phyloP scores from a whole-genome alignment of 2,113 vertebrate genomes.

The Arvicanthis niloticus region DNA sequence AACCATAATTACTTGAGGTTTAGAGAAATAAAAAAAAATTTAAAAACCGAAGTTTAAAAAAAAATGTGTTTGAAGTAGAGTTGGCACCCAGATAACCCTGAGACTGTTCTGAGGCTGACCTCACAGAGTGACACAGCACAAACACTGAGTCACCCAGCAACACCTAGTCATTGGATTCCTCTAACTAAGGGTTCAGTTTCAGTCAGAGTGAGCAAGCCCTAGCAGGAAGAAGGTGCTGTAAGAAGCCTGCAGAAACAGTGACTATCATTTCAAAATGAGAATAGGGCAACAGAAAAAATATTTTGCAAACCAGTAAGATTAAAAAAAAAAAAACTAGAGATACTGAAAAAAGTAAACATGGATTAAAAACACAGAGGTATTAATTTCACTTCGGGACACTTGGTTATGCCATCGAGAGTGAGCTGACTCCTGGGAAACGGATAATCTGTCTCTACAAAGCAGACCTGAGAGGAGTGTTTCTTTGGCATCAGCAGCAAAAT shows the following conservation, averaged over 20 bases:
- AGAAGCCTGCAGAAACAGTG: slow-evolving; percentile 24
- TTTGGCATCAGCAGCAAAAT: not conserved
- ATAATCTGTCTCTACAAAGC: not conserved
- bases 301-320: not conserved
- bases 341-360: not conserved
- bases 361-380: slow-evolving; percentile 41
- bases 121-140: slow-evolving; percentile 44
- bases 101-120: slow-evolving; percentile 45
- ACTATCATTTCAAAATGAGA: slow-evolving; percentile 26
- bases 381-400: not conserved
- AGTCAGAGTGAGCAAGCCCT: slow-evolving; percentile 24
- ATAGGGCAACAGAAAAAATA: not conserved
- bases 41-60: slow-evolving; percentile 47
- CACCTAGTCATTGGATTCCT: slow-evolving; percentile 12
- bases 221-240: slow-evolving; percentile 1
- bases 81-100: slow-evolving; percentile 12
- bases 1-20: slow-evolving; percentile 23
- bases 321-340: slow-evolving; percentile 38
- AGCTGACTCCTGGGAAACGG: not conserved
- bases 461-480: slow-evolving; percentile 20
- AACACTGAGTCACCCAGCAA: slow-evolving; percentile 53
- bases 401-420: slow-evolving; percentile 21
- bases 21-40: slow-evolving; percentile 30
- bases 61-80: slow-evolving; percentile 52
- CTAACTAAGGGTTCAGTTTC: slow-evolving; percentile 69